Percentiles rank a stretch among this genome's conserved stretches.
Evolutionary conservation across 1,140 invertebrate genomes (phyloP).

Genomic region (Drosophila teissieri): DNA sequence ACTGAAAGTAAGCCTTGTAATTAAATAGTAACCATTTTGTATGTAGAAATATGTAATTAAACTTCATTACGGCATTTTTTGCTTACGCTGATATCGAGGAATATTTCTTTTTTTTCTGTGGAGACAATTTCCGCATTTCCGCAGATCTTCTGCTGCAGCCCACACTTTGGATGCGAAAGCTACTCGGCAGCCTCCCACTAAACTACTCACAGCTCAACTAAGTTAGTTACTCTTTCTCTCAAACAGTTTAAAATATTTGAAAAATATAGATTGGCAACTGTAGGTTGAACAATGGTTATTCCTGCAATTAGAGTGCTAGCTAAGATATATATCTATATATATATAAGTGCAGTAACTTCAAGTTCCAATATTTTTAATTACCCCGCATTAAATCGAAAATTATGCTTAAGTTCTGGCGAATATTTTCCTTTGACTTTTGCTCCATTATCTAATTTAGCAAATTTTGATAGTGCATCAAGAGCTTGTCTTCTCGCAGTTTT

Average conservation of each 20-base stretch:
- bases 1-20: conserved; percentile 30
- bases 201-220: not conserved
- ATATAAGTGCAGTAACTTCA: no score
- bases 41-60: no score
- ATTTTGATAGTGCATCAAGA: conserved; percentile 12
- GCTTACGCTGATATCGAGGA: no score
- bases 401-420: not conserved
- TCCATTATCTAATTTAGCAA: not conserved
- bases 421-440: not conserved
- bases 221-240: conserved; percentile 3
- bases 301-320: no score
- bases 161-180: conserved; percentile 70
- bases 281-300: not conserved
- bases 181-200: conserved; percentile 72
- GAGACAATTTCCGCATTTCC: no score
- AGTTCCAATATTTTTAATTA: no score
- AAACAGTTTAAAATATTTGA: not conserved
- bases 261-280: not conserved
- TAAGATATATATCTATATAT: no score
- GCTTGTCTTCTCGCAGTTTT: not conserved
- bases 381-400: no score
- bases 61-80: not conserved
- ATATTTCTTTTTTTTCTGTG: not conserved
- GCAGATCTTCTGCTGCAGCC: not conserved
- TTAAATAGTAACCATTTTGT: no score